Evolutionary conservation across 2,888 invertebrate genomes (phyloP).

Genomic region (Eristalis arbustorum): DNA sequence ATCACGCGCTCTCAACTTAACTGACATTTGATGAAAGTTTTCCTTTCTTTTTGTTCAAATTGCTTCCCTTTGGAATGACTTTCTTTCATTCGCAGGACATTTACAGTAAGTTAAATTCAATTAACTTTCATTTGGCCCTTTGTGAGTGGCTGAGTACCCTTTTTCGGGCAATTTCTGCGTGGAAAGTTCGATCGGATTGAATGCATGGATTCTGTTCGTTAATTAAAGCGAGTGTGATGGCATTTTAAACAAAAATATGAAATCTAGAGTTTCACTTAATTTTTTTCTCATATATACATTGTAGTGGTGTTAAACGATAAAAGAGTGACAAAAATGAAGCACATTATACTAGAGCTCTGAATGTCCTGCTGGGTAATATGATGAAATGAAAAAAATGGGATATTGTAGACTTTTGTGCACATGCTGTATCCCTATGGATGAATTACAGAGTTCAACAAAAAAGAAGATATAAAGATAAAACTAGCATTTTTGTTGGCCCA

Average conservation of each 20-base stretch:
- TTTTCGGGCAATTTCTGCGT: background rate
- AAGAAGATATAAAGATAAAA: too few species aligned
- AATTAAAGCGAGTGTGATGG: background rate
- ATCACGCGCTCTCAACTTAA: background rate
- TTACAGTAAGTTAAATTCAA: slow-evolving; percentile 9
- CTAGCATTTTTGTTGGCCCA: too few species aligned
- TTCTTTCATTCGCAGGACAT: background rate
- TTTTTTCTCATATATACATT: background rate
- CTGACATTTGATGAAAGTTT: background rate
- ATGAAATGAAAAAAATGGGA: too few species aligned
- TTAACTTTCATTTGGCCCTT: slow-evolving; percentile 3
- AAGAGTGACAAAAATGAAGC: too few species aligned
- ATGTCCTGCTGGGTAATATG: too few species aligned
- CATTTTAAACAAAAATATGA: background rate
- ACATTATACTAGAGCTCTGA: too few species aligned
- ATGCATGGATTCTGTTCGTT: background rate
- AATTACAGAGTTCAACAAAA: too few species aligned
- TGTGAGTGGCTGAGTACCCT: background rate
- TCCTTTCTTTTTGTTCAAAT: background rate
- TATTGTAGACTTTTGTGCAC: too few species aligned
- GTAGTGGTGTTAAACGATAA: too few species aligned
- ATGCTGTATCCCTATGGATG: too few species aligned
- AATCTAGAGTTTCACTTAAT: background rate
- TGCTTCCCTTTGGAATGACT: background rate
- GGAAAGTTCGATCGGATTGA: background rate